Base-by-base conservation (phyloP, 2,888 invertebrate species). In the Heliconius sara region DNA sequence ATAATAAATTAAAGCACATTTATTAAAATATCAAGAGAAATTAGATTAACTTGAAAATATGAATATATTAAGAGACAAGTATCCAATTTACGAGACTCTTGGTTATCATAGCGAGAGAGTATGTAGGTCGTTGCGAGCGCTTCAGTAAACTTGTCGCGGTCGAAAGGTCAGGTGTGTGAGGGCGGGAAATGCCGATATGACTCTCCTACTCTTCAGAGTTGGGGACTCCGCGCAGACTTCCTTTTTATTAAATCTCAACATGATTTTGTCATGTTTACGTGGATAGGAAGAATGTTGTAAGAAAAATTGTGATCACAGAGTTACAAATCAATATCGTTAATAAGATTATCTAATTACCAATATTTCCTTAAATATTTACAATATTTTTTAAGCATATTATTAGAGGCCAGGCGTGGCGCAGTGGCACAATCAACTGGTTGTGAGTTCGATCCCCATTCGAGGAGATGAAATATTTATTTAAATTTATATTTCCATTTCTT, bases 91-190 rank as follows among this genome's bases (percentile, higher is more conserved):
- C 22, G 39, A 65, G 65, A n/a, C 65, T 74, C 76, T 76, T 81
- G 81, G 81, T 75, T 75, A 81, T 72, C 81, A 81, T 77, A 88
- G 87, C 87, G 88, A 87, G 89, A 87, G 87, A 85, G 90, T 89
- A 94, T 94, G 87, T 95, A 95, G 95, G 95, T 95, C 95, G 93
- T 88, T 87, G 86, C 90, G 89, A 91, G 90, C 92, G 93, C 92
- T 92, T 93, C 93, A 90, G 90, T 92, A 92, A 94, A 92, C 93
- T 93, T 90, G 94, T 93, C 92, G 91, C 91, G 90, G 91, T 87
- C 90, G 89, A 94, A 95, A 95, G 95, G 94, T 94, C 95, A 95
- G 93, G 94, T 94, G 93, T 93, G 93, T 93, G 92, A 92, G 93
- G 93, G 91, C 93, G 92, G 92, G 92, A 93, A 94, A 92, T 90